These are phyloP conservation scores for Steinernema feltiae DNA, from an alignment of 1,140 invertebrate genomes.

Conservation along the genomic window DNA sequence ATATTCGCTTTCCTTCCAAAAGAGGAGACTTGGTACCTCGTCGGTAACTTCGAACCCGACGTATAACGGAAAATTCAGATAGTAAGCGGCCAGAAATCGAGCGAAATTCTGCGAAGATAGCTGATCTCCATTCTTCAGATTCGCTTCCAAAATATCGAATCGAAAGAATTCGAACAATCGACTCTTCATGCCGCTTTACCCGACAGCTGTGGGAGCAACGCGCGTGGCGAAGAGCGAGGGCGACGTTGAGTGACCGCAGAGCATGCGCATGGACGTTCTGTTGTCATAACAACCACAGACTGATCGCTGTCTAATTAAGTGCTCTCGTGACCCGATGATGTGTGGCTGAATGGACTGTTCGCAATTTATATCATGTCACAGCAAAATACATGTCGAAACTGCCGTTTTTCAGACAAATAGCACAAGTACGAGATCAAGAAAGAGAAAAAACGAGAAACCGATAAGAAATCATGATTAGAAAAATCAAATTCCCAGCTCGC, in stretches of 20 bases:
- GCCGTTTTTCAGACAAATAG: not conserved
- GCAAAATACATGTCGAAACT: not conserved
- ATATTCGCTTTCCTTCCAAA: not conserved
- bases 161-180: not conserved
- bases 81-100: slow-evolving; percentile 1
- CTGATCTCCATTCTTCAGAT: not conserved
- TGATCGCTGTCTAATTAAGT: not conserved
- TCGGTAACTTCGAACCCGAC: not conserved
- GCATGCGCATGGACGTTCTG: not conserved
- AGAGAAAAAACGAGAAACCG: not conserved
- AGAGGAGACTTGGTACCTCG: not conserved
- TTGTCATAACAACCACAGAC: not conserved
- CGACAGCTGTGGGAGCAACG: too few species aligned
- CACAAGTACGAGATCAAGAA: not conserved
- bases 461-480: not conserved
- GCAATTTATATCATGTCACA: not conserved
- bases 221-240: too few species aligned
- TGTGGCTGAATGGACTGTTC: not conserved
- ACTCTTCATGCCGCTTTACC: not conserved
- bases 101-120: slow-evolving; percentile 3
- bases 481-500: not conserved
- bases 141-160: not conserved
- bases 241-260: not conserved
- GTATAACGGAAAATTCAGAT: not conserved
- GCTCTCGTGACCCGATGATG: not conserved